Conservation (phyloP, 1,140 invertebrate genomes). For the Maniola jurtina region DNA sequence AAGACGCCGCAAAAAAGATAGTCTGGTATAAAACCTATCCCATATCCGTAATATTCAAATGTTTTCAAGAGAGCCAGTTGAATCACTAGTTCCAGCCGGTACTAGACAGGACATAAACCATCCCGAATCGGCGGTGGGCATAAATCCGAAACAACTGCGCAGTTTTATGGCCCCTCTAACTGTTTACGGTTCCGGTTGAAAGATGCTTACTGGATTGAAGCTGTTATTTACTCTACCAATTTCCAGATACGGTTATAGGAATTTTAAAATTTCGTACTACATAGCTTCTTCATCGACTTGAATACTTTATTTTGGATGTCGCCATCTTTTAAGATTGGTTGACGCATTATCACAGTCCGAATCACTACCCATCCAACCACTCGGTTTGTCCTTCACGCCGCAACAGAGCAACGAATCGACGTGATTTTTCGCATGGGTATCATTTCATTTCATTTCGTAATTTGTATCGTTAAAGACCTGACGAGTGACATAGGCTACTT, state of each 20-base stretch:
- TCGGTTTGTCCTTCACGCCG: too few relatives aligned
- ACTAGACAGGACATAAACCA: constrained; percentile 14
- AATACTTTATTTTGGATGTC: too few relatives aligned
- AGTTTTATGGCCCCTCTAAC: constrained; percentile 22
- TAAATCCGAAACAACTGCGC: constrained; percentile 21
- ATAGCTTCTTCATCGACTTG: not conserved
- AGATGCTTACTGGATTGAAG: constrained; percentile 15
- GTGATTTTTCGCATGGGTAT: too few relatives aligned
- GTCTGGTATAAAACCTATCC: not conserved
- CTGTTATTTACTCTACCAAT: constrained; percentile 5
- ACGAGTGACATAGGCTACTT: too few relatives aligned
- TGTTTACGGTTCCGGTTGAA: constrained; percentile 15
- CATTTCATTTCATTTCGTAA: too few relatives aligned
- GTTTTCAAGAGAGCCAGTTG: not conserved
- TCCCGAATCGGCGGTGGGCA: constrained; percentile 10
- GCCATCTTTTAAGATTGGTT: too few relatives aligned
- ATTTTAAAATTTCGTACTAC: not conserved
- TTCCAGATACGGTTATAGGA: not conserved
- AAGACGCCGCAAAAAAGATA: too few relatives aligned
- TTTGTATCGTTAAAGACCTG: too few relatives aligned
- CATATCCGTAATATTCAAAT: constrained; percentile 2
- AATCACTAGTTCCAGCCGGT: constrained; percentile 7
- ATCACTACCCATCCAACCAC: too few relatives aligned
- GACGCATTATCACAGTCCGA: too few relatives aligned
- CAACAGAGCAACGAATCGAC: too few relatives aligned